phyloP scores from a whole-genome alignment of 2,797 vertebrate species.

The Furcifer pardalis region DNA sequence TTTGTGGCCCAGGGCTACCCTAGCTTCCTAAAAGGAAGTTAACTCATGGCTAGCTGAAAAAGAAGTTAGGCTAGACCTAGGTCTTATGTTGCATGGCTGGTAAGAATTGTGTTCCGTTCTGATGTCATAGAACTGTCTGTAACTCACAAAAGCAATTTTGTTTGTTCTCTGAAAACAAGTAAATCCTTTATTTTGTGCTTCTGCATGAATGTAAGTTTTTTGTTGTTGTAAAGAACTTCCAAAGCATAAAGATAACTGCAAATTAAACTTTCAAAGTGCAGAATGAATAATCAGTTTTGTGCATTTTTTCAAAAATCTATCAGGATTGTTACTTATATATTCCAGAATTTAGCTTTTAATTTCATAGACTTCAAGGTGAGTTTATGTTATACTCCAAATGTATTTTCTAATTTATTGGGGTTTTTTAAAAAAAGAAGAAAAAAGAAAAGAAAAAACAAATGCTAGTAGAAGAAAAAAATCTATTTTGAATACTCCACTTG shows the following conservation, averaged over 20 bases:
- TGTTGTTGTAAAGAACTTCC: neutral
- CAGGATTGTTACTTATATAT: conserved; percentile 46
- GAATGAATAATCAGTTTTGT: conserved; percentile 57
- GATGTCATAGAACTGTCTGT: neutral
- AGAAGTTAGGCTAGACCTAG: too few species aligned
- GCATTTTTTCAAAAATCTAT: conserved; percentile 37
- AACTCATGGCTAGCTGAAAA: too few species aligned
- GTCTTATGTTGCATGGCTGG: neutral
- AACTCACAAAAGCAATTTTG: neutral
- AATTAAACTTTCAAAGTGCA: conserved; percentile 42
- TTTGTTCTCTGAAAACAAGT: neutral
- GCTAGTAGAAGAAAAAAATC: neutral
- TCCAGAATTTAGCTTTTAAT: conserved; percentile 68
- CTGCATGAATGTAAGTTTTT: neutral
- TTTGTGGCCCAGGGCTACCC: too few species aligned
- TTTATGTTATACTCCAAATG: conserved; percentile 69
- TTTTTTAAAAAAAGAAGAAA: conserved; percentile 56
- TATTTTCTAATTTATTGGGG: conserved; percentile 52
- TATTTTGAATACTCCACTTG: conserved; percentile 76
- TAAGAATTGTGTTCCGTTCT: neutral
- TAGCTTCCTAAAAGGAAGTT: too few species aligned
- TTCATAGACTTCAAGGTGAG: conserved; percentile 43
- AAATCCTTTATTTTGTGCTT: neutral
- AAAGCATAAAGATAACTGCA: conserved; percentile 43
- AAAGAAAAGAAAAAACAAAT: too few species aligned